Evolutionary conservation across 2,113 vertebrate genomes (phyloP).

Genomic region (Lagenorhynchus albirostris): DNA sequence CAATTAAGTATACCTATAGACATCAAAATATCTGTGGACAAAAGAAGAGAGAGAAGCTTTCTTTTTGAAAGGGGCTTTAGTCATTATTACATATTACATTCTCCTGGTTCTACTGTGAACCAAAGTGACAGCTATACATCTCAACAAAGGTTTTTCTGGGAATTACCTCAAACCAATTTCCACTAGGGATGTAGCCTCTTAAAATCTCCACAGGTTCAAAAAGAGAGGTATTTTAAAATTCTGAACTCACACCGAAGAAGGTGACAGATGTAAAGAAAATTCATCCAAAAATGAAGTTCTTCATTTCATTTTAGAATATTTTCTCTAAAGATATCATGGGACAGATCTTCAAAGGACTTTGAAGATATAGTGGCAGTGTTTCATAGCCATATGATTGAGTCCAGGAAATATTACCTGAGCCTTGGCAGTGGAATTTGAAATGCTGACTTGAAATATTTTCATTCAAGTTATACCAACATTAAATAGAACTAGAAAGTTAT

Average conservation of each 20-base stretch:
- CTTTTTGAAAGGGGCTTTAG: neutral
- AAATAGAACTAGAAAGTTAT: slow-evolving; percentile 60
- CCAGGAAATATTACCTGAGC: slow-evolving; percentile 25
- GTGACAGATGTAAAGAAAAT: slow-evolving; percentile 50
- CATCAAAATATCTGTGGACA: neutral
- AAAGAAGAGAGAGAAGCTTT: neutral
- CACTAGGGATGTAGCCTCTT: slow-evolving; percentile 14
- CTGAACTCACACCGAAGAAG: slow-evolving; percentile 2
- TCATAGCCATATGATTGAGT: neutral
- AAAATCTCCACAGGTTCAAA: slow-evolving; percentile 43
- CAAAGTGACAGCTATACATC: neutral
- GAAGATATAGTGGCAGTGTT: slow-evolving; percentile 48
- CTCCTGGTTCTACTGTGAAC: neutral
- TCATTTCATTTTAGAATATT: slow-evolving; percentile 67
- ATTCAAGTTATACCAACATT: slow-evolving; percentile 58
- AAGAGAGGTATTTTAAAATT: slow-evolving; percentile 62
- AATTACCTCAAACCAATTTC: slow-evolving; percentile 44
- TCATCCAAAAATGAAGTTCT: slow-evolving; percentile 58
- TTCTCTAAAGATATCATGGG: slow-evolving; percentile 52
- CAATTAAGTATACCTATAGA: neutral
- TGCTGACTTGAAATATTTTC: slow-evolving; percentile 65
- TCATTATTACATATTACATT: neutral
- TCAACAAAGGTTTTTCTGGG: neutral
- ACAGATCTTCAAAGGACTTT: slow-evolving; percentile 71
- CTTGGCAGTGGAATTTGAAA: slow-evolving; percentile 58